Evolutionary conservation across 2,888 invertebrate species (phyloP).

Genomic region (Tetragonula carbonaria): DNA sequence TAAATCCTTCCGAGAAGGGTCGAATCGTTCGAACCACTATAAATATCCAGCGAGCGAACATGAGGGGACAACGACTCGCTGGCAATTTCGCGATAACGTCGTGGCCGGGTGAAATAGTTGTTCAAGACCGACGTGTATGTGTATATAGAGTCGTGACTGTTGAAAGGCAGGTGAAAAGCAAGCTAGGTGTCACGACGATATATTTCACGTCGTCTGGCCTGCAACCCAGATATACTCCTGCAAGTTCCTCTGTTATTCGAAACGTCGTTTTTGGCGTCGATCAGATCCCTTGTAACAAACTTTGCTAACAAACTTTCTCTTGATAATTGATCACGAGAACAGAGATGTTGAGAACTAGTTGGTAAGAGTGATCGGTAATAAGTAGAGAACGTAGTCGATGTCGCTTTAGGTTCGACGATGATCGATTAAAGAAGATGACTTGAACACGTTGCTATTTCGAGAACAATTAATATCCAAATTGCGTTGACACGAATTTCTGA

Average conservation of each 20-base stretch:
- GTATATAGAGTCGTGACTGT: slow-evolving; percentile 7
- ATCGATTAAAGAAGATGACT: not conserved
- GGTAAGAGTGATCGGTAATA: not conserved
- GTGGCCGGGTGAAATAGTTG: slow-evolving; percentile 20
- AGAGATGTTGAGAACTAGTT: not conserved
- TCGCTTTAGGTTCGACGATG: not conserved
- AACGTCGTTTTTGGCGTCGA: not conserved
- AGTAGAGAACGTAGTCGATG: not conserved
- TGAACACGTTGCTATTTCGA: too few relatives aligned
- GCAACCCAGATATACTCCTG: slow-evolving; percentile 72
- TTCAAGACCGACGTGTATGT: not conserved
- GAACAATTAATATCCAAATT: too few relatives aligned
- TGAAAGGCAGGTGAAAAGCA: slow-evolving; percentile 45
- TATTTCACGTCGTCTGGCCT: slow-evolving; percentile 59
- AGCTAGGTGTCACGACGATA: slow-evolving; percentile 42
- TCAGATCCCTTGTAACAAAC: not conserved
- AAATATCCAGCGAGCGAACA: slow-evolving; percentile 25
- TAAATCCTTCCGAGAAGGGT: slow-evolving; percentile 20
- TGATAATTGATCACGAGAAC: not conserved
- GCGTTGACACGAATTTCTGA: too few relatives aligned
- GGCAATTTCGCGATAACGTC: slow-evolving; percentile 40
- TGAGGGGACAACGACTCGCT: not conserved
- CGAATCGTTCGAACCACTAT: slow-evolving; percentile 25
- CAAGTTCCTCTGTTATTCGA: slow-evolving; percentile 17
- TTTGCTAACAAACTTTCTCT: not conserved